Base-by-base conservation (phyloP, 2,113 vertebrate genomes). In the Forbesichthys agassizii region DNA sequence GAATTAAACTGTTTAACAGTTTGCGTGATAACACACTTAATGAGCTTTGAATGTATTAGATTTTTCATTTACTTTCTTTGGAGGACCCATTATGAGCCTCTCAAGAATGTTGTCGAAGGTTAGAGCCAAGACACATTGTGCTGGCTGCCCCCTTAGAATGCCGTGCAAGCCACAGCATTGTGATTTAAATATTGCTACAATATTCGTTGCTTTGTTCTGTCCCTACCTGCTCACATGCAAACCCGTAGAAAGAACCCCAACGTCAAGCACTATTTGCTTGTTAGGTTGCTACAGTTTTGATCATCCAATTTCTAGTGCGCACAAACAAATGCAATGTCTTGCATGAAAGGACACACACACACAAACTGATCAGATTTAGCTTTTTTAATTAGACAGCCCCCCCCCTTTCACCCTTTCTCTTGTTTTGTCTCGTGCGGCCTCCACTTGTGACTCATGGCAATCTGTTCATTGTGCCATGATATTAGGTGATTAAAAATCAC, bases 401-500 rank as follows among this genome's bases (percentile, higher is more conserved):
- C 63, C 71, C 33, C 72, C 69, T 61, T 71, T 61, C 64, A 48
- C 52, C 36, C 52, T 71, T 61, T 62, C 59, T 74, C 73, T 83
- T 81, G 80, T 88, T 88, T 82, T 79, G 79, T 89, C 78, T 84
- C 69, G 1, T 52, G 63, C 42, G 58, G 80, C 69, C 77, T 85
- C 78, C 57, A 78, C 80, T 87, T 69, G 65, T 51, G 55, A 85
- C 82, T 90, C 62, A 4, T 74, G 69, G 74, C 72, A 88, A 85
- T 89, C 86, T 89, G 88, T 82, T 91, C 83, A 88, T 81, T 82
- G 84, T 88, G 88, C 81, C 86, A 78, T 89, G 84, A 91, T 90
- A 90, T 90, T 88, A 87, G 89, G 81, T 92, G 86, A 91, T 91
- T 90, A 91, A 89, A 90, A 92, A 88, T 88, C 79, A 86, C 69